Evolutionary conservation across 2,888 invertebrate genomes (phyloP).

Genomic region (Tetragnatha montana): DNA sequence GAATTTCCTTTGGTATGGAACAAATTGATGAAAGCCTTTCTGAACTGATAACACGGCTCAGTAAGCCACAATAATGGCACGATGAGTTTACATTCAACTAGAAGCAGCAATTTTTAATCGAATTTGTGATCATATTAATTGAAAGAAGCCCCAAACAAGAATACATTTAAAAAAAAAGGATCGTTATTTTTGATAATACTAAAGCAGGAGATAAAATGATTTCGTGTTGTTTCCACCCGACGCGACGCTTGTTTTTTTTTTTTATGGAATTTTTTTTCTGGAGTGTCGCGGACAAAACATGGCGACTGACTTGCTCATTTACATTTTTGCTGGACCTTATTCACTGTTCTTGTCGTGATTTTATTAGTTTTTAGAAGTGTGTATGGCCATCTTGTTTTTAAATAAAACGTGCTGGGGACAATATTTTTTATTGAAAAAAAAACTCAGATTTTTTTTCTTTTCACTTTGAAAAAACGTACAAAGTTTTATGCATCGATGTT

Average conservation of each 20-base stretch:
- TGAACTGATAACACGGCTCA: slow-evolving; percentile 16
- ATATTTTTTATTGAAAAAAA: slow-evolving; percentile 34
- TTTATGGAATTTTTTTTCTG: neutral
- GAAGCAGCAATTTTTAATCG: slow-evolving; percentile 16
- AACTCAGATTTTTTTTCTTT: slow-evolving; percentile 18
- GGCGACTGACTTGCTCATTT: slow-evolving; percentile 34
- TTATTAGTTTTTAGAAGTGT: slow-evolving; percentile 39
- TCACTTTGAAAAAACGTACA: neutral
- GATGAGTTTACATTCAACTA: neutral
- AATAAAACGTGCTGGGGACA: slow-evolving; percentile 42
- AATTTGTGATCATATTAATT: slow-evolving; percentile 38
- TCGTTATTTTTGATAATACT: neutral
- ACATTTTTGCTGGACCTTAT: slow-evolving; percentile 37
- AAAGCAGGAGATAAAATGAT: neutral
- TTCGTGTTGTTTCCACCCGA: slow-evolving; percentile 5
- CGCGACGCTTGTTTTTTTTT: neutral
- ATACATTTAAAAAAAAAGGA: neutral
- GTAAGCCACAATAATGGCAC: neutral
- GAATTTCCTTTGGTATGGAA: neutral
- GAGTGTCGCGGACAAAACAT: neutral
- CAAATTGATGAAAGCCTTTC: neutral
- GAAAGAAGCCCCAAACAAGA: slow-evolving; percentile 8
- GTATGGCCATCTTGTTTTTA: slow-evolving; percentile 27
- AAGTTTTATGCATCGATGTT: neutral
- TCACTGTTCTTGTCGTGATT: neutral